Percentiles rank a stretch among this genome's conserved stretches.
Evolutionary conservation across 2,797 vertebrate species (phyloP).

Genomic region (Aselliscus stoliczkanus): DNA sequence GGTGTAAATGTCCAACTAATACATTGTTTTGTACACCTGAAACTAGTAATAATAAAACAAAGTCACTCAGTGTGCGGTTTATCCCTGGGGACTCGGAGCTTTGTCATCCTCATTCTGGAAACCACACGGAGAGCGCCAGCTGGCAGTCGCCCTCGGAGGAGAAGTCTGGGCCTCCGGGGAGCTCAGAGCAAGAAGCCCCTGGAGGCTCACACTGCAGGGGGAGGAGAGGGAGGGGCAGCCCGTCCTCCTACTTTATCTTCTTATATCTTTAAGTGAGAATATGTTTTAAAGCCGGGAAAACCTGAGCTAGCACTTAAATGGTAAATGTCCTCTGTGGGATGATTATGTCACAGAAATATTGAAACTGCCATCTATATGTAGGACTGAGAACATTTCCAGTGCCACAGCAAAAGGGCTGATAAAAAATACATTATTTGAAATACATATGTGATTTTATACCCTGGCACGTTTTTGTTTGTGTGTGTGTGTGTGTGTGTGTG

Average conservation of each 20-base stretch:
- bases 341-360: background rate
- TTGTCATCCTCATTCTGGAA: background rate
- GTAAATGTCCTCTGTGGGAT: background rate
- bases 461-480: background rate
- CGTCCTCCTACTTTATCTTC: background rate
- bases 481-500: no score
- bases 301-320: background rate
- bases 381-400: background rate
- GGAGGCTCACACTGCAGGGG: accelerated
- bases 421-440: background rate
- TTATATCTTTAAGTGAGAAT: background rate
- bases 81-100: background rate
- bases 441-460: background rate
- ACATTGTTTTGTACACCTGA: no score
- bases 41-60: no score
- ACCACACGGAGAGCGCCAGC: background rate
- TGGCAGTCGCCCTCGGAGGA: background rate
- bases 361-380: background rate
- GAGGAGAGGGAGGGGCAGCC: accelerated
- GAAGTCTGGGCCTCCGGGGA: background rate
- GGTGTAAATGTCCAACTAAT: no score
- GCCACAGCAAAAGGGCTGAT: background rate
- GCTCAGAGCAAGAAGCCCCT: accelerated
- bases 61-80: background rate
- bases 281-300: background rate